A percentile compares a stretch with the other conserved stretches of the same genome.
Evolutionary conservation across 2,797 vertebrate genomes (phyloP).

Genomic region (Eidolon dupreanum): DNA sequence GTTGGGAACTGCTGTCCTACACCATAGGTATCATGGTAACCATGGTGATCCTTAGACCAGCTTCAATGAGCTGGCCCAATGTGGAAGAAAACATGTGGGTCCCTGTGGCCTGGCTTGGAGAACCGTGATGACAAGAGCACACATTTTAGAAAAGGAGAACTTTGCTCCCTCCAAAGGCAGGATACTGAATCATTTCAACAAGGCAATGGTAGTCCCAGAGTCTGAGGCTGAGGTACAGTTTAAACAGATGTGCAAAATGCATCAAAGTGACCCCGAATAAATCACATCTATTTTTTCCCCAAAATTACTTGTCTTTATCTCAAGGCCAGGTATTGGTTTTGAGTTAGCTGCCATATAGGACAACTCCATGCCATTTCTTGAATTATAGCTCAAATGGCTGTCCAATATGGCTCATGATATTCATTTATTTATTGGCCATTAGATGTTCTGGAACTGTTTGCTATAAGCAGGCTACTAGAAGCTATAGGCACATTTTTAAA

Average conservation of each 20-base stretch:
- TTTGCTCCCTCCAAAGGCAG: not conserved
- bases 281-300: not conserved
- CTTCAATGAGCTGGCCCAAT: not conserved
- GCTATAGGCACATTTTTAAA: not conserved
- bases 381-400: not conserved
- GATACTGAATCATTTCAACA: not conserved
- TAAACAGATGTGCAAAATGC: not conserved
- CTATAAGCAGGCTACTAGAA: constrained; percentile 31
- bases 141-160: not conserved
- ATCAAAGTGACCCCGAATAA: not conserved
- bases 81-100: not conserved
- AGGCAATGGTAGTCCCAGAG: not conserved
- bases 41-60: not conserved
- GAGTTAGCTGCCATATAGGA: not conserved
- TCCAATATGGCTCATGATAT: not conserved
- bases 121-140: not conserved
- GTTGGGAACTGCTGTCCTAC: not conserved
- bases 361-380: not conserved
- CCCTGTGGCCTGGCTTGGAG: no score
- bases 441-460: constrained; percentile 10
- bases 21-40: not conserved
- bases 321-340: not conserved
- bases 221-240: not conserved
- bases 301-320: not conserved
- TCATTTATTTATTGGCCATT: not conserved